Conservation (phyloP, 2,113 vertebrate species). For the Gadus macrocephalus region DNA sequence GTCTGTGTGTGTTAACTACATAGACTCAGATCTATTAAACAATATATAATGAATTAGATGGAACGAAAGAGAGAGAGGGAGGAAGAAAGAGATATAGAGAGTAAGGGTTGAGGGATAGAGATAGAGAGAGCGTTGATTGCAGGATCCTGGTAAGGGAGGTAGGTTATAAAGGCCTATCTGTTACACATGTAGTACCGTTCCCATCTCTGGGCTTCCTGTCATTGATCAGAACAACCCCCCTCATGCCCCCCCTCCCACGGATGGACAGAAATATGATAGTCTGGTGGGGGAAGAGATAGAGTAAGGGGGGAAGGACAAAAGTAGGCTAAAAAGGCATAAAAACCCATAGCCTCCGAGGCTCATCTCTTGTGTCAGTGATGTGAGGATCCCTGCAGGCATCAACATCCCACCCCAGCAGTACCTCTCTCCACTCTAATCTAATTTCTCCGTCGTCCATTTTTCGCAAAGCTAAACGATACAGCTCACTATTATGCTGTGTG, state of each 20-base stretch:
- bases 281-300: constrained; percentile 47
- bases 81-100: constrained; percentile 13
- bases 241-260: constrained; percentile 63
- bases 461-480: constrained; percentile 59
- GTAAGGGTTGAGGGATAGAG: constrained; percentile 6
- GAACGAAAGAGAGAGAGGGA: constrained; percentile 3
- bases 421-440: constrained; percentile 60
- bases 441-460: constrained; percentile 54
- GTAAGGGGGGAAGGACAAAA: constrained; percentile 35
- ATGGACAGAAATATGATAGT: constrained; percentile 89
- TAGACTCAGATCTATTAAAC: constrained; percentile 9
- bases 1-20: constrained; percentile 39
- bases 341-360: constrained; percentile 40
- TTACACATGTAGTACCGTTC: constrained; percentile 95
- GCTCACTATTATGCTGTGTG: no score
- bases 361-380: constrained; percentile 40
- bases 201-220: constrained; percentile 94
- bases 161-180: constrained; percentile 74
- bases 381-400: constrained; percentile 49
- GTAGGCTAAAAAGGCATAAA: constrained; percentile 30
- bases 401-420: constrained; percentile 57
- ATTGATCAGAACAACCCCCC: constrained; percentile 89
- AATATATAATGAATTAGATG: not conserved
- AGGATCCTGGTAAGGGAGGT: constrained; percentile 38
- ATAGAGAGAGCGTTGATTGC: constrained; percentile 39